These are phyloP conservation scores for Palaemon carinicauda DNA, from an alignment of 1,140 invertebrate species.

Conservation along the genomic window DNA sequence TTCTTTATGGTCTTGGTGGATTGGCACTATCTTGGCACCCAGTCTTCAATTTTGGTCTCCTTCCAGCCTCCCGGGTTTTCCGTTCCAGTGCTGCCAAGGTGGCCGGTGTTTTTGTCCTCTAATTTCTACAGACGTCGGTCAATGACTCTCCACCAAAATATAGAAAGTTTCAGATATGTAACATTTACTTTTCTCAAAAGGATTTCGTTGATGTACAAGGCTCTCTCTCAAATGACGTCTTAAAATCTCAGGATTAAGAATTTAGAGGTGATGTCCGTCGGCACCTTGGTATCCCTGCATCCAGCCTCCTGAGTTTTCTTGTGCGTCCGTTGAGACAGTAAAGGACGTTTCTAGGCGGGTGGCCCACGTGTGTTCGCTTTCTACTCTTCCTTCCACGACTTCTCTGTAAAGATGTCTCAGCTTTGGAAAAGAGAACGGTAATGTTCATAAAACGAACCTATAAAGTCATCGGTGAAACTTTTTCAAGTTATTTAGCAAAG, in stretches of 20 bases:
- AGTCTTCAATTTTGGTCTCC: conserved; percentile 56
- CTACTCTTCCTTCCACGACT: conserved; percentile 27
- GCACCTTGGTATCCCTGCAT: conserved; percentile 29
- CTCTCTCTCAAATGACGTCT: too few relatives aligned
- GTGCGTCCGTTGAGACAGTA: conserved; percentile 52
- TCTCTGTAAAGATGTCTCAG: background rate
- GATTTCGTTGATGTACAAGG: too few relatives aligned
- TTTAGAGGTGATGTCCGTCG: conserved; percentile 7
- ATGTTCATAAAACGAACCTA: background rate
- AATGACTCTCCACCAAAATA: background rate
- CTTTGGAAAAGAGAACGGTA: background rate
- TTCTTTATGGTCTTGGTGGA: background rate
- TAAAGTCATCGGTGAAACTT: too few relatives aligned
- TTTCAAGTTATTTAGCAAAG: too few relatives aligned
- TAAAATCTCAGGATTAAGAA: too few relatives aligned
- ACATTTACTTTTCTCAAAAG: too few relatives aligned
- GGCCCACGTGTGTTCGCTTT: conserved; percentile 49
- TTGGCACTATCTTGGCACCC: conserved; percentile 32
- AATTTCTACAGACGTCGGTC: too few relatives aligned
- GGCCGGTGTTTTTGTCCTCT: background rate
- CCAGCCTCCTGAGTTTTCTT: conserved; percentile 55
- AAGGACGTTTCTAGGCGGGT: conserved; percentile 55
- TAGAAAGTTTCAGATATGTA: background rate
- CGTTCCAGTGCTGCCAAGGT: conserved; percentile 34
- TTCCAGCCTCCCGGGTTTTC: conserved; percentile 56